Base-by-base conservation (phyloP, 2,888 invertebrate species). In the Leucophora obtusa region DNA sequence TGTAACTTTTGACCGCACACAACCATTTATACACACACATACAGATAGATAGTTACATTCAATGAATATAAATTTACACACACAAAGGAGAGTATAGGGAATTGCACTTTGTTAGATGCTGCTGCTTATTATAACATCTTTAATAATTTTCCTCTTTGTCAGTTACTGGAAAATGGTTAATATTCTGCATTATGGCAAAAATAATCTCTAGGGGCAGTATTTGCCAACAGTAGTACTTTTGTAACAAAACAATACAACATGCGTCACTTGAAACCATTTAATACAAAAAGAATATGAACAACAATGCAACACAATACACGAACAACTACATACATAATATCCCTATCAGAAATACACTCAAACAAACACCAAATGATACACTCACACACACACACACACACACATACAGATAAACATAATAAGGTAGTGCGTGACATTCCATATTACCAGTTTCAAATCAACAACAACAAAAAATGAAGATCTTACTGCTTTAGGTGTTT, bases 151-250 rank as follows among this genome's bases (percentile, higher is more conserved):
- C 51, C 50, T 38, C 11, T 51, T 50, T 51, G 24, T 7, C 43
- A 71, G 54, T 33, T 60, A 15, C 24, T 60, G 24, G 35, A 28
- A 51, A 18, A 21, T 38, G 54, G 53, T 18, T 60, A 68, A 68
- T 68, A 47, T 60, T 17, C 60, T 59, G 60, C 68, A 54, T 74
- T 74, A 68, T 54, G 74, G 47, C 68, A 74, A 60, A 59, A 60
- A 54, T 60, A 47, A 60, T 68, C 60, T 60, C 74, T 68, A 43
- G 60, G 21, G 74, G 0, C 28, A 60, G 50, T 73, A 58, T 24
- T 66, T 65, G 50, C 17, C 35, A 63, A 35, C 14, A 56, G 33
- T 21, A 65, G 15, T 51, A 59, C 38, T 33, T 21, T 50, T 47
- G 72, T 6, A 56, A 38, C 60, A n/a, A 24, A 66, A 70, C 60